A percentile compares a stretch with the other conserved stretches of the same genome.
These are phyloP conservation scores for Scopus umbretta DNA, from an alignment of 2,113 vertebrate genomes.

Conservation along the genomic window DNA sequence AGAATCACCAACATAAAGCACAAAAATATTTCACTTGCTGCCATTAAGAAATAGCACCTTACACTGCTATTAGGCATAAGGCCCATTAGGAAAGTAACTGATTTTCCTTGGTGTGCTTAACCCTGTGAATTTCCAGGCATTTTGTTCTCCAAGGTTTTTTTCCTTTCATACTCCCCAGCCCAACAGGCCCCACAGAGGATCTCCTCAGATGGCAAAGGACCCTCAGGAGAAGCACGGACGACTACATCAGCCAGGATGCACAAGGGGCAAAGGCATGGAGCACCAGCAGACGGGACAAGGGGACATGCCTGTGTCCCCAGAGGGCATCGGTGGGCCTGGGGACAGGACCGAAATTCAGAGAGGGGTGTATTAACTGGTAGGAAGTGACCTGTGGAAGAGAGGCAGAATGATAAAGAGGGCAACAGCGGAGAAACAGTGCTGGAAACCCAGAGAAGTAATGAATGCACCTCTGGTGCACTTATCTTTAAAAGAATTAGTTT, in stretches of 20 bases:
- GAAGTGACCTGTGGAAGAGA: not conserved
- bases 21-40: not conserved
- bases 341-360: not conserved
- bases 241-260: not conserved
- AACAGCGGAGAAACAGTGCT: not conserved
- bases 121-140: not conserved
- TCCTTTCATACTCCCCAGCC: not conserved
- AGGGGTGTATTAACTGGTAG: fast-evolving
- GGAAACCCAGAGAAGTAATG: not conserved
- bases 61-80: not conserved
- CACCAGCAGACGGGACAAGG: not conserved
- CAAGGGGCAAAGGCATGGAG: fast-evolving
- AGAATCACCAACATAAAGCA: not conserved
- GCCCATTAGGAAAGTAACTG: not conserved
- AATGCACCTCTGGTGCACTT: not conserved
- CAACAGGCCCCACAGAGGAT: not conserved
- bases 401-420: not conserved
- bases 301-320: not conserved
- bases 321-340: not conserved
- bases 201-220: not conserved
- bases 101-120: not conserved
- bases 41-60: not conserved
- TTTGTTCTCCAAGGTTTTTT: not conserved
- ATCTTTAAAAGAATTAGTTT: not conserved
- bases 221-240: not conserved